These are phyloP conservation scores for Cuculus canorus DNA, from an alignment of 2,797 vertebrate genomes.

Conservation along the genomic window DNA sequence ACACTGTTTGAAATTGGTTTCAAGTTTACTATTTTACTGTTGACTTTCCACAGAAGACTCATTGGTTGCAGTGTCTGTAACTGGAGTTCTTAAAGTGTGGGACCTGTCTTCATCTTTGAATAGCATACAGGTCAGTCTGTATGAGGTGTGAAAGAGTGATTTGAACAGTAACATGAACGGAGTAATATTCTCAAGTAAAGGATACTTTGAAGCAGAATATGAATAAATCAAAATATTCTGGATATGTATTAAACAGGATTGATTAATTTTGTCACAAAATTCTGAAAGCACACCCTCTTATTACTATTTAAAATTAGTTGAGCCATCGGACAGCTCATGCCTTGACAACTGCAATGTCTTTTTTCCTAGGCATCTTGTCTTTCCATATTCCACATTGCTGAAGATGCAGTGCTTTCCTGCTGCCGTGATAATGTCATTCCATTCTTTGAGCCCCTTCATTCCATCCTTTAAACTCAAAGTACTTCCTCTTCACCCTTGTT, in stretches of 20 bases:
- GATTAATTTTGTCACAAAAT: background rate
- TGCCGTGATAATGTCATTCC: background rate
- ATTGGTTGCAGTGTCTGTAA: slow-evolving; percentile 75
- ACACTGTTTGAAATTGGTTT: background rate
- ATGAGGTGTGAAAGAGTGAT: background rate
- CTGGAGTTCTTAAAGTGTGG: slow-evolving; percentile 82
- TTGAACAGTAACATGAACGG: background rate
- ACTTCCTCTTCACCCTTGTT: no score
- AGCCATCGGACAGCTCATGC: background rate
- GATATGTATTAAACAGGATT: background rate
- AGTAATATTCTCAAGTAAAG: background rate
- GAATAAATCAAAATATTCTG: background rate
- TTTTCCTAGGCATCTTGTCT: background rate
- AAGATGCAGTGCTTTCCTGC: background rate
- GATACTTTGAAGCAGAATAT: background rate
- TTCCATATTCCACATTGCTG: background rate
- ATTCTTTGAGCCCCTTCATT: background rate
- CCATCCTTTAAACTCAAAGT: no score
- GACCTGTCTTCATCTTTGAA: slow-evolving; percentile 78
- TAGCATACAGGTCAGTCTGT: slow-evolving; percentile 77
- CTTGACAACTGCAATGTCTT: background rate
- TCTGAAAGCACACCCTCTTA: background rate
- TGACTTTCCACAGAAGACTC: slow-evolving; percentile 76
- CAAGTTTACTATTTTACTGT: background rate
- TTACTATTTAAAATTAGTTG: background rate